These are phyloP conservation scores for Laterallus jamaicensis DNA, from an alignment of 2,113 vertebrate genomes.

Conservation along the genomic window DNA sequence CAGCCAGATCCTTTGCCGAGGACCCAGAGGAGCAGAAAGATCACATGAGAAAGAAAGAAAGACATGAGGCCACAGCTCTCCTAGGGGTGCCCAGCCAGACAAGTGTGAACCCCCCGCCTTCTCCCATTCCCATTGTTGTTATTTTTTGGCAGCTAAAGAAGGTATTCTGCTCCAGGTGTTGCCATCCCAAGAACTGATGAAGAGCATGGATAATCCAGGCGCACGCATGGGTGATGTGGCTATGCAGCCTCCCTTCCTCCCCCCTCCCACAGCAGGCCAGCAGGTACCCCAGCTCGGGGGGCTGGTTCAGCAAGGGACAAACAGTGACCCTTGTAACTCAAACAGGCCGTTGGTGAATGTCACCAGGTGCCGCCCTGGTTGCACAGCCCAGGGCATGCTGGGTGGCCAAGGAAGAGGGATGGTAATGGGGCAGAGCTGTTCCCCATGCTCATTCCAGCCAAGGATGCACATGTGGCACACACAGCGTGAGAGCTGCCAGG, in stretches of 20 bases:
- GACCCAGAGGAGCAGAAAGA: background rate
- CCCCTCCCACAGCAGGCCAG: background rate
- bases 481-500: background rate
- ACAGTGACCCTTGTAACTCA: background rate
- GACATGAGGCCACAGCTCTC: background rate
- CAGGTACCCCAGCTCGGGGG: background rate
- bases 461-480: background rate
- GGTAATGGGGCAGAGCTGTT: background rate
- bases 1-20: accelerated
- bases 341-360: background rate
- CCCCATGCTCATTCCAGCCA: background rate
- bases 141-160: background rate
- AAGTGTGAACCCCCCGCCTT: background rate
- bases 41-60: too few relatives aligned
- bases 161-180: background rate
- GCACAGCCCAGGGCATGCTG: background rate
- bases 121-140: background rate
- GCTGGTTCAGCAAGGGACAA: background rate
- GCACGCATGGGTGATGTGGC: accelerated
- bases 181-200: background rate
- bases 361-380: background rate
- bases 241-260: background rate
- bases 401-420: background rate
- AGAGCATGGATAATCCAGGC: background rate
- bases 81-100: background rate